phyloP scores from a whole-genome alignment of 2,888 invertebrate species.

The Acleris holmiana region DNA sequence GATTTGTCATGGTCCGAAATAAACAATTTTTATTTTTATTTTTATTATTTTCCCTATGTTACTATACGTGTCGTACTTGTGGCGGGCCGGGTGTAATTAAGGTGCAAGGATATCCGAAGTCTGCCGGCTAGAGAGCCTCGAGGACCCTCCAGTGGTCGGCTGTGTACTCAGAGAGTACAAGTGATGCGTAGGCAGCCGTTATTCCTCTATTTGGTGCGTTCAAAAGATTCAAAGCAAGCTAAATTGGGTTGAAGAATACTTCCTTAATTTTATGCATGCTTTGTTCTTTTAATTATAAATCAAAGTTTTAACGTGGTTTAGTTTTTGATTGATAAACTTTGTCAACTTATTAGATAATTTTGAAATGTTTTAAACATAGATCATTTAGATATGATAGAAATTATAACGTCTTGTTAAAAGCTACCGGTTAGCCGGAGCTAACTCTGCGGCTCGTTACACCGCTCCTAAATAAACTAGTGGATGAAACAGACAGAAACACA shows the following conservation, averaged over 20 bases:
- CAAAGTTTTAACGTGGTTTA: background rate
- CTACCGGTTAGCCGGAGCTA: conserved; percentile 37
- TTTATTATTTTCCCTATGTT: conserved; percentile 35
- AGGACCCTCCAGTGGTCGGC: conserved; percentile 73
- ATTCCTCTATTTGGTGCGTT: conserved; percentile 66
- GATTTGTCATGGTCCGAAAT: too few relatives aligned
- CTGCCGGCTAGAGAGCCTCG: conserved; percentile 67
- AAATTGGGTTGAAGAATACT: conserved; percentile 69
- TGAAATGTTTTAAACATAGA: background rate
- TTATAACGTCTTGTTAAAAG: conserved; percentile 18
- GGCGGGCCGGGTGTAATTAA: conserved; percentile 76
- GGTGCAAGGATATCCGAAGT: conserved; percentile 82
- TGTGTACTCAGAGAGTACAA: conserved; percentile 74
- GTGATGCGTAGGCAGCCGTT: conserved; percentile 74
- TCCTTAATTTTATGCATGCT: conserved; percentile 9
- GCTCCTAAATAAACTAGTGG: conserved; percentile 62
- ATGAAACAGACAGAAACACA: conserved; percentile 70
- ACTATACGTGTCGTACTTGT: conserved; percentile 57
- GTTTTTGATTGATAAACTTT: conserved; percentile 9
- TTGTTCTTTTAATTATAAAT: background rate
- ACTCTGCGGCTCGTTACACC: conserved; percentile 50
- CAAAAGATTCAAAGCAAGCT: conserved; percentile 75
- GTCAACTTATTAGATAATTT: conserved; percentile 7
- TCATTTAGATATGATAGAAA: too few relatives aligned
- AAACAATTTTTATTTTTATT: too few relatives aligned